These are phyloP conservation scores for Ataeniobius toweri DNA, from an alignment of 2,797 vertebrate genomes.

Conservation along the genomic window DNA sequence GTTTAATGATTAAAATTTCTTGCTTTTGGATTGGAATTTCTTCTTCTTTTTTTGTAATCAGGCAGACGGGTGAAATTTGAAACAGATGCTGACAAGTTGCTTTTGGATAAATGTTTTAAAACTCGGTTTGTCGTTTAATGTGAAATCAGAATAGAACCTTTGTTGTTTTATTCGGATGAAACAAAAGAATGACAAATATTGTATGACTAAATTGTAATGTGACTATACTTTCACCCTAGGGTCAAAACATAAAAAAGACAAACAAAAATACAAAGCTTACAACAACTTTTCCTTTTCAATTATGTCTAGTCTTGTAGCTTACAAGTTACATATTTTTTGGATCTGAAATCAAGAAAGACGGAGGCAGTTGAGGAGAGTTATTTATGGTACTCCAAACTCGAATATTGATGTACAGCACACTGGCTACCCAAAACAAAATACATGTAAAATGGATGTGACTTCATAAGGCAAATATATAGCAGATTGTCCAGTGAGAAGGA, in stretches of 20 bases:
- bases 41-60: constrained; percentile 2
- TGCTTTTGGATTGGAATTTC: constrained; percentile 43
- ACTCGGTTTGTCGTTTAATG: not conserved
- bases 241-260: not conserved
- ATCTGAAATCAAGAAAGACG: too few relatives aligned
- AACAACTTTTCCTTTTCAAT: too few relatives aligned
- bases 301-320: too few relatives aligned
- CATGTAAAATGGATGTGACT: not conserved
- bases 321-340: too few relatives aligned
- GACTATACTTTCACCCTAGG: not conserved
- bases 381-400: not conserved
- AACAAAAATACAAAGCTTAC: too few relatives aligned
- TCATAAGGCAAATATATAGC: not conserved
- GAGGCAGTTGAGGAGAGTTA: not conserved
- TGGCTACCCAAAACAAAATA: not conserved
- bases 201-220: not conserved
- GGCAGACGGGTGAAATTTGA: not conserved
- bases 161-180: too few relatives aligned
- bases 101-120: not conserved
- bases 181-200: too few relatives aligned
- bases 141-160: not conserved
- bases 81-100: not conserved
- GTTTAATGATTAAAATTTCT: constrained; percentile 65
- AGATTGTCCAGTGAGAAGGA: not conserved
- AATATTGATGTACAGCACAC: not conserved